These are phyloP conservation scores for Chrysina gloriosa DNA, from an alignment of 2,888 invertebrate species.

Conservation along the genomic window DNA sequence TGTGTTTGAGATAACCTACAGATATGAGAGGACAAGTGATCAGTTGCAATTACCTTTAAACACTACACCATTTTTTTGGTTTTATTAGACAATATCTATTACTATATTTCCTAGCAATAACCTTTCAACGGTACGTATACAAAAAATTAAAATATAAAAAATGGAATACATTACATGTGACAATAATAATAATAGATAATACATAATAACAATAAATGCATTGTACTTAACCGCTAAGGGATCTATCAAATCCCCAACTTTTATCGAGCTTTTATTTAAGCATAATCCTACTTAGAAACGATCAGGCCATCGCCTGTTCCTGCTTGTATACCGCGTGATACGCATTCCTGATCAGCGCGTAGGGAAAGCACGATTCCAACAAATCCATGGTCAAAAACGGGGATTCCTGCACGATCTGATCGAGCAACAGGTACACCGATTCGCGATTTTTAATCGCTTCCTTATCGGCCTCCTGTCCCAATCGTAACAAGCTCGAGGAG, in stretches of 20 bases:
- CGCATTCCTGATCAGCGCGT: constrained; percentile 96
- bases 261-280: constrained; percentile 8
- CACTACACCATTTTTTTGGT: too few species aligned
- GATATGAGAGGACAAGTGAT: too few species aligned
- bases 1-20: too few species aligned
- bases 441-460: constrained; percentile 95
- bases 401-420: constrained; percentile 98
- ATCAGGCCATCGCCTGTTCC: constrained; percentile 73
- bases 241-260: background rate
- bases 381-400: constrained; percentile 99
- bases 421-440: constrained; percentile 95
- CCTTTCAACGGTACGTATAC: too few species aligned
- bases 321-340: constrained; percentile 96
- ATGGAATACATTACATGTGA: too few species aligned
- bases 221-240: too few species aligned
- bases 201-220: too few species aligned
- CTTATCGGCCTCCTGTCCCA: constrained; percentile 96
- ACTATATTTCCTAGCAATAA: too few species aligned
- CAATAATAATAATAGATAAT: too few species aligned
- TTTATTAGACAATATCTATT: too few species aligned
- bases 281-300: constrained; percentile 27
- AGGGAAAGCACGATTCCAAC: constrained; percentile 98
- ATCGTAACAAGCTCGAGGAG: constrained; percentile 91
- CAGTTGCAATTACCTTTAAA: too few species aligned
- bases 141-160: too few species aligned